Conservation (phyloP, 1,140 invertebrate species). For the Listronotus bonariensis region DNA sequence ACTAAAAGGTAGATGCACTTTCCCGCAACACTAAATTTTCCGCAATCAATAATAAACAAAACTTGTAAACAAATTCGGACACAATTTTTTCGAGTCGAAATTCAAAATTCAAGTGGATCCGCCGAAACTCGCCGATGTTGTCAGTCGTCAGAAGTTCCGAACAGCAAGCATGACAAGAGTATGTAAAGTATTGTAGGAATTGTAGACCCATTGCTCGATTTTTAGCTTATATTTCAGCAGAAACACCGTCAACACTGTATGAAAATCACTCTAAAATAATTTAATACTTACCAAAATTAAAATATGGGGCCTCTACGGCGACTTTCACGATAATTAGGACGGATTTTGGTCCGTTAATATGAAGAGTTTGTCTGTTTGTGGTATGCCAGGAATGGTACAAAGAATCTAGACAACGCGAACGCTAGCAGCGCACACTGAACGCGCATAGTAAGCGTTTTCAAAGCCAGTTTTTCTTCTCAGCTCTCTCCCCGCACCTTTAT, state of each 20-base stretch:
- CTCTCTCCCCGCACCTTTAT: slow-evolving; percentile 20
- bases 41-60: not conserved
- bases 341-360: slow-evolving; percentile 76
- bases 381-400: slow-evolving; percentile 93
- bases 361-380: slow-evolving; percentile 82
- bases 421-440: slow-evolving; percentile 77
- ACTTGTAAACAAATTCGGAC: slow-evolving; percentile 17
- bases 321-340: slow-evolving; percentile 62
- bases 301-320: slow-evolving; percentile 63
- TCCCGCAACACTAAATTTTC: slow-evolving; percentile 3
- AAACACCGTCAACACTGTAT: slow-evolving; percentile 61
- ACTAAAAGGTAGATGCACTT: slow-evolving; percentile 8
- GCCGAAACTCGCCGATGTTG: slow-evolving; percentile 47
- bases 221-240: slow-evolving; percentile 64
- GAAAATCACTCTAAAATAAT: slow-evolving; percentile 60
- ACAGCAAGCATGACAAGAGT: slow-evolving; percentile 72
- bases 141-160: slow-evolving; percentile 50
- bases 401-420: slow-evolving; percentile 91
- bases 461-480: slow-evolving; percentile 52
- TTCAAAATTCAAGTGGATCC: slow-evolving; percentile 43
- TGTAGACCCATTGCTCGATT: slow-evolving; percentile 73
- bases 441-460: slow-evolving; percentile 71
- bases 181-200: slow-evolving; percentile 80
- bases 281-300: slow-evolving; percentile 70
- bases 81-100: slow-evolving; percentile 26